Conservation (phyloP, 2,113 vertebrate species). For the Phalacrocorax brasilianus region DNA sequence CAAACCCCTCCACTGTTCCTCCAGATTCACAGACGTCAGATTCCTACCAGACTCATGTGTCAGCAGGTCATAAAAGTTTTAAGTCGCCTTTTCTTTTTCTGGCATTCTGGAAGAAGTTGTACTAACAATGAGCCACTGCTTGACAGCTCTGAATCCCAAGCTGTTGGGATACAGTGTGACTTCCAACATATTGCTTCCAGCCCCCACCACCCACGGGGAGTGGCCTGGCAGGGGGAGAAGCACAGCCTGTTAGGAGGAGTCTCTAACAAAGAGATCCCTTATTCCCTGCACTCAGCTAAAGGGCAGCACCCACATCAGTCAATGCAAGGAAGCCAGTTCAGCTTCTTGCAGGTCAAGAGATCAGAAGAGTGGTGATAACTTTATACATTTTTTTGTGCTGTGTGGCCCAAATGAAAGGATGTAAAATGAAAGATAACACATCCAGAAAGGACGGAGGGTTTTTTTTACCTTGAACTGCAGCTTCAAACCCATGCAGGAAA, state of each 20-base stretch:
- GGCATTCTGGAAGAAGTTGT: constrained; percentile 34
- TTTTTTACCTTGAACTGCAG: neutral
- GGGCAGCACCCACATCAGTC: neutral
- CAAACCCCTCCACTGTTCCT: neutral
- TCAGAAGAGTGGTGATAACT: neutral
- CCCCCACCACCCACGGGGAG: constrained; percentile 54
- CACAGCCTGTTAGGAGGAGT: constrained; percentile 45
- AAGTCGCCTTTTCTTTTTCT: constrained; percentile 38
- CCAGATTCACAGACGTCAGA: neutral
- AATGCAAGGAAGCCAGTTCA: neutral
- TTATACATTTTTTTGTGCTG: neutral
- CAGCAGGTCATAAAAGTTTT: constrained; percentile 41
- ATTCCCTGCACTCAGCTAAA: neutral
- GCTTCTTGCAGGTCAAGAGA: neutral
- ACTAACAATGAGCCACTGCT: constrained; percentile 59
- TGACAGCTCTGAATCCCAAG: constrained; percentile 55
- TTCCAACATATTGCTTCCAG: constrained; percentile 57
- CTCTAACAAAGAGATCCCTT: constrained; percentile 21
- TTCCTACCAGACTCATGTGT: constrained; percentile 17
- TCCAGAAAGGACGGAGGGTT: neutral
- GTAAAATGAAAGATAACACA: neutral
- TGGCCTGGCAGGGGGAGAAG: constrained; percentile 55
- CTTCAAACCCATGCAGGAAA: neutral
- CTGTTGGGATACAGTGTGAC: constrained; percentile 62
- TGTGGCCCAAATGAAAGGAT: neutral